These are phyloP conservation scores for Chamaea fasciata DNA, from an alignment of 2,113 vertebrate species.

Conservation along the genomic window DNA sequence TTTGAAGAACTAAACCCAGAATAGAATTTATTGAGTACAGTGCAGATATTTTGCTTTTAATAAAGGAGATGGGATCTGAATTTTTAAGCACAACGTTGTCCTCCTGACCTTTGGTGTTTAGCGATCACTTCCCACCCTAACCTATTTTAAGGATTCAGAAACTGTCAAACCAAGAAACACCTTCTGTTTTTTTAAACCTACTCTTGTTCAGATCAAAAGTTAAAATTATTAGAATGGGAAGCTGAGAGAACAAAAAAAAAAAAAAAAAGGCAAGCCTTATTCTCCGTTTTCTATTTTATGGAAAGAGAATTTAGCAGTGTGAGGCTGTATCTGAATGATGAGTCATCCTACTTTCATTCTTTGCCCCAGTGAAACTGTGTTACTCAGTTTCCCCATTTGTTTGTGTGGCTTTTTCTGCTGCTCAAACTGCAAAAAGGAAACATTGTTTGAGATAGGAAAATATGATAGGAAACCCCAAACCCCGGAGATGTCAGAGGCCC, in stretches of 20 bases:
- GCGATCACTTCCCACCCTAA: not conserved
- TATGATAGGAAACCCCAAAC: not conserved
- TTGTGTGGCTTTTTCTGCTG: conserved; percentile 37
- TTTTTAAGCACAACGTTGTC: not conserved
- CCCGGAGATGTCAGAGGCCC: not conserved
- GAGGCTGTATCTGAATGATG: not conserved
- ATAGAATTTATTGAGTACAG: not conserved
- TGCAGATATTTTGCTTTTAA: not conserved
- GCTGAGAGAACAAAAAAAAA: not conserved
- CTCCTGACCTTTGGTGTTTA: not conserved
- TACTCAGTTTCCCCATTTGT: conserved; percentile 53
- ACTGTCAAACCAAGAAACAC: not conserved
- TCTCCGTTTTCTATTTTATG: conserved; percentile 3
- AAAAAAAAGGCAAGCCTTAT: not conserved
- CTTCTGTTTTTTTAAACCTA: not conserved
- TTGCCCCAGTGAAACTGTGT: conserved; percentile 5
- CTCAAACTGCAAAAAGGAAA: not conserved
- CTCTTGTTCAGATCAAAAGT: not conserved
- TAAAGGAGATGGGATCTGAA: not conserved
- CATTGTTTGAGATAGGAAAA: conserved; percentile 34
- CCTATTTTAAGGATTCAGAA: not conserved
- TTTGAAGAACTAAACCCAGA: not conserved
- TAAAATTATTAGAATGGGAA: not conserved
- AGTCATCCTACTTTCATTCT: conserved; percentile 4
- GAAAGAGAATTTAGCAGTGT: not conserved